A percentile compares a stretch with the other conserved stretches of the same genome.
Conservation (phyloP, 2,113 vertebrate species). For the Callospermophilus lateralis region DNA sequence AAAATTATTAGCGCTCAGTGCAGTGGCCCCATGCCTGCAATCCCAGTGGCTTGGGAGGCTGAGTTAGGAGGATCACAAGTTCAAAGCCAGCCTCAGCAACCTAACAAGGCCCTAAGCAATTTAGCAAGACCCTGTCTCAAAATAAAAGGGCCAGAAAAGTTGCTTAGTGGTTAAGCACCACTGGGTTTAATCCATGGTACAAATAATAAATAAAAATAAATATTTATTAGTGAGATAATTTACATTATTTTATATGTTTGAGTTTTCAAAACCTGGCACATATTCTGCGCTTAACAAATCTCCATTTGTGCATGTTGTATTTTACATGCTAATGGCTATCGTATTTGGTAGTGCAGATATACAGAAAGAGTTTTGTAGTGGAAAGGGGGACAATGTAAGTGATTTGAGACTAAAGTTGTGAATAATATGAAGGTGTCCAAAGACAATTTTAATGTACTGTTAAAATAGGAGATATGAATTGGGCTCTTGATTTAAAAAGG, state of each 20-base stretch:
- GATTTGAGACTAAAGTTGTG: neutral
- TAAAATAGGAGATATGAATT: neutral
- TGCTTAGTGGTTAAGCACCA: no score
- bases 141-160: no score
- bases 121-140: no score
- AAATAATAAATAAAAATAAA: no score
- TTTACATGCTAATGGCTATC: neutral
- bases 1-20: no score
- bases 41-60: no score
- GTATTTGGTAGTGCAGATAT: neutral
- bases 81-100: no score
- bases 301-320: neutral
- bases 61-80: no score
- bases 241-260: neutral
- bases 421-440: neutral
- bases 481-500: neutral
- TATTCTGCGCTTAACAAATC: neutral
- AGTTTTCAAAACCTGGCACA: neutral
- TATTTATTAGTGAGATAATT: neutral
- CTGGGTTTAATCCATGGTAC: neutral
- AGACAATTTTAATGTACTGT: neutral
- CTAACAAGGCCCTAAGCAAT: no score
- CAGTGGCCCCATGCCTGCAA: no score
- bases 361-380: neutral
- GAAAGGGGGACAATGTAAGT: neutral